phyloP scores from a whole-genome alignment of 2,797 vertebrate species.

The Onychomys leucogaster region DNA sequence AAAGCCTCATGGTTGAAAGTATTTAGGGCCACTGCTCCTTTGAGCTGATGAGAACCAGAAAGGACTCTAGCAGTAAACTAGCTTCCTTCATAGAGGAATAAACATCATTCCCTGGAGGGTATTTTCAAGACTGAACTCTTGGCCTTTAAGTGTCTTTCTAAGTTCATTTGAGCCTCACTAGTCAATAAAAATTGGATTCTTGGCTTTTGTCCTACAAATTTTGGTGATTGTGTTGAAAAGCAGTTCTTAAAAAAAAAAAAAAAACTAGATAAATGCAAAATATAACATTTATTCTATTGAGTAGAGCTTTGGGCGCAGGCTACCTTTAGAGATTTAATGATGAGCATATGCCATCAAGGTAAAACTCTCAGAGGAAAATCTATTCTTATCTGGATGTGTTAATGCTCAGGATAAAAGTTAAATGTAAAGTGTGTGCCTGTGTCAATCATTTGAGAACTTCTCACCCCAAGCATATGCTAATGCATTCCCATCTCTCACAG shows the following conservation, averaged over 20 bases:
- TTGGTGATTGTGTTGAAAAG: background rate
- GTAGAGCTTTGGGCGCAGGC: background rate
- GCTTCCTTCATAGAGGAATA: background rate
- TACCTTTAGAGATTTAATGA: constrained; percentile 47
- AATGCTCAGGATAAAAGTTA: constrained; percentile 41
- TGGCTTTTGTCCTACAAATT: background rate
- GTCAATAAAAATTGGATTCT: background rate
- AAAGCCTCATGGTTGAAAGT: background rate
- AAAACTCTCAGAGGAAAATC: constrained; percentile 53
- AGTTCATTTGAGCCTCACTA: background rate
- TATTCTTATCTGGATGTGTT: constrained; percentile 56
- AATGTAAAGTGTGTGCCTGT: background rate
- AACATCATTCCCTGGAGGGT: background rate
- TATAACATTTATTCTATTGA: background rate
- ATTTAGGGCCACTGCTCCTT: background rate
- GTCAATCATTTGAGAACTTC: background rate
- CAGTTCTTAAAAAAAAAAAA: background rate
- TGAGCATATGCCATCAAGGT: constrained; percentile 8
- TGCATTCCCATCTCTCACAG: accelerated
- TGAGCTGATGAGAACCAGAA: no score
- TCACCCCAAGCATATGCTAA: background rate
- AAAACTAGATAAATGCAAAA: background rate
- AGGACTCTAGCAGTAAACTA: no score
- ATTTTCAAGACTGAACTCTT: background rate
- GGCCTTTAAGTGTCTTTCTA: background rate